phyloP scores from a whole-genome alignment of 2,797 vertebrate genomes.

The Astyanax mexicanus region DNA sequence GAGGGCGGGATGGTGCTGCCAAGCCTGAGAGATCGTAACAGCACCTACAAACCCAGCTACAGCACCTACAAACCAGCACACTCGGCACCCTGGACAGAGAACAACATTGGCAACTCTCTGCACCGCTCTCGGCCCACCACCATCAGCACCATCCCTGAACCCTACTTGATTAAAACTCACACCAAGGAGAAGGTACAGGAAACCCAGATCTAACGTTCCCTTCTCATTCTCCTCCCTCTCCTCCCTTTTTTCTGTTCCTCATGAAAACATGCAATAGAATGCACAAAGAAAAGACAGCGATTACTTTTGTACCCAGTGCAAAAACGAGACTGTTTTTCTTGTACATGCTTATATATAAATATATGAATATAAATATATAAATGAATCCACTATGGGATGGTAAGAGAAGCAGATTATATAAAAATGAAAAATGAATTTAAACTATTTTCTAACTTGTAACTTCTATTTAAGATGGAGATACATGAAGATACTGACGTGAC shows the following conservation, averaged over 20 bases:
- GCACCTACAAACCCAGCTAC: conserved; percentile 86
- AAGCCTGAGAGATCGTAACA: conserved; percentile 93
- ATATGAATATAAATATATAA: conserved; percentile 78
- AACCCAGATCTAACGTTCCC: conserved; percentile 91
- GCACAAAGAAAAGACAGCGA: conserved; percentile 87
- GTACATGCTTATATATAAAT: conserved; percentile 95
- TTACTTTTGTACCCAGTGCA: conserved; percentile 96
- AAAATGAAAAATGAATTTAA: conserved; percentile 84
- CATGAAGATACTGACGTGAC: conserved; percentile 76
- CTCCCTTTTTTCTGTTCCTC: conserved; percentile 66
- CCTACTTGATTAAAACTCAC: conserved; percentile 92
- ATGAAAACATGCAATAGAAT: conserved; percentile 91
- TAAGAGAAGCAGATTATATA: conserved; percentile 90
- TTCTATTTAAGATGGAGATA: conserved; percentile 86
- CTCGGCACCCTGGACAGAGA: conserved; percentile 93
- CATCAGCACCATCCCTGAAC: conserved; percentile 88
- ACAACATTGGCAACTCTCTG: conserved; percentile 89
- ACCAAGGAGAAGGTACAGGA: conserved; percentile 98
- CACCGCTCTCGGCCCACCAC: conserved; percentile 86
- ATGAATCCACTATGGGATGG: conserved; percentile 84
- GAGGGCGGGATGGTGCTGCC: conserved; percentile 89
- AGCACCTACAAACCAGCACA: conserved; percentile 85
- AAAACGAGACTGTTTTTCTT: conserved; percentile 91
- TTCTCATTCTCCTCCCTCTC: conserved; percentile 61
- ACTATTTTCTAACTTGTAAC: conserved; percentile 96